phyloP scores from a whole-genome alignment of 2,113 vertebrate genomes.

The Albula goreensis region DNA sequence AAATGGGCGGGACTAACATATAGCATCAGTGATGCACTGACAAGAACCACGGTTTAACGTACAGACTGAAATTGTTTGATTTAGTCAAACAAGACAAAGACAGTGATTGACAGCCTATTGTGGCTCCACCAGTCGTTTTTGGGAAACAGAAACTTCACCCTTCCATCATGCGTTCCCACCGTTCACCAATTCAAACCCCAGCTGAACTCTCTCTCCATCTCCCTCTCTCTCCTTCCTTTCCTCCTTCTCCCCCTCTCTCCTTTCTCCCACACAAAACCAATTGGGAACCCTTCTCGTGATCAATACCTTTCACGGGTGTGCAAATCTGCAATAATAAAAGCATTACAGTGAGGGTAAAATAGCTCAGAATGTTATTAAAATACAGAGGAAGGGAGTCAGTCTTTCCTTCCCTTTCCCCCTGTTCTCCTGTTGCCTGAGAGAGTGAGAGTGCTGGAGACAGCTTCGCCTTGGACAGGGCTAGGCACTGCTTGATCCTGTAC shows the following conservation, averaged over 20 bases:
- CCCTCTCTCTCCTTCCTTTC: slow-evolving; percentile 1
- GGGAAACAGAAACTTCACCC: no score
- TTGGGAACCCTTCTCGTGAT: slow-evolving; percentile 59
- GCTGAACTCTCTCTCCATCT: not conserved
- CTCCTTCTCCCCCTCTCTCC: not conserved
- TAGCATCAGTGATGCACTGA: no score
- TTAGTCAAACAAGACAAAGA: no score
- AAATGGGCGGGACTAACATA: no score
- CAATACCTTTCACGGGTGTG: slow-evolving; percentile 68
- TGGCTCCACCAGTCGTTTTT: no score
- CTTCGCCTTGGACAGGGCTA: slow-evolving; percentile 33
- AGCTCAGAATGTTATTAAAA: slow-evolving; percentile 70
- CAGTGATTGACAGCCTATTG: no score
- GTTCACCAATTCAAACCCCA: not conserved
- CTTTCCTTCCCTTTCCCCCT: slow-evolving; percentile 41
- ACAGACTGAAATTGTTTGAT: no score
- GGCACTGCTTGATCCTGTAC: slow-evolving; percentile 52
- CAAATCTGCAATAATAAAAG: slow-evolving; percentile 77
- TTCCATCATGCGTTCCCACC: no score
- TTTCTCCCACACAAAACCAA: slow-evolving; percentile 18
- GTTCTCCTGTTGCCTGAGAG: slow-evolving; percentile 59
- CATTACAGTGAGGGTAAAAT: slow-evolving; percentile 65
- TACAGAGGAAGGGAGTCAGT: slow-evolving; percentile 50
- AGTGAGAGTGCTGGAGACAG: slow-evolving; percentile 31
- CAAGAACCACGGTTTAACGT: no score